Conservation (phyloP, 2,797 vertebrate genomes). For the Periparus ater region DNA sequence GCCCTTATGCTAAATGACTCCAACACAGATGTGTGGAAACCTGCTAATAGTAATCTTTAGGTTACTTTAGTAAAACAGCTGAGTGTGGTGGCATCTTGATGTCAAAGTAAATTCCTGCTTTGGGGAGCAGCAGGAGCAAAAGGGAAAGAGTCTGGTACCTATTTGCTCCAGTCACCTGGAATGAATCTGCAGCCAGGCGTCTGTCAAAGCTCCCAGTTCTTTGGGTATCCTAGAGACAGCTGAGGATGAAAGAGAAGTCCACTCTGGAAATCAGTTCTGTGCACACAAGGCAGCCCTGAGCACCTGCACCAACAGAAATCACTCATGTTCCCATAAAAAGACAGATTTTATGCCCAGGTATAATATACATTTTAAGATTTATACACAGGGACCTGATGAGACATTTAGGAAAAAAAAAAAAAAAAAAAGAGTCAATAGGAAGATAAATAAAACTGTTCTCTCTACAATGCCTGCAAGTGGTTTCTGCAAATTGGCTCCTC, state of each 20-base stretch:
- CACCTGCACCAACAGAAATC: not conserved
- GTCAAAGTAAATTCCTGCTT: not conserved
- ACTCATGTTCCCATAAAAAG: not conserved
- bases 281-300: not conserved
- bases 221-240: not conserved
- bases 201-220: not conserved
- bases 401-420: not conserved
- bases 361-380: not conserved
- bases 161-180: not conserved
- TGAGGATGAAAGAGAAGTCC: not conserved
- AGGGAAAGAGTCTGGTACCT: not conserved
- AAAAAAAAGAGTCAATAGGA: not conserved
- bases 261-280: not conserved
- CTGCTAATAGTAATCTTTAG: not conserved
- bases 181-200: not conserved
- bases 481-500: not conserved
- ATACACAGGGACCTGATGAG: not conserved
- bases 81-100: not conserved
- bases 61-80: not conserved
- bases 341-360: not conserved
- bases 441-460: not conserved
- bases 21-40: not conserved
- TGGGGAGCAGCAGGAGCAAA: not conserved
- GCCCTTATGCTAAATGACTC: not conserved
- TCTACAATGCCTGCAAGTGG: rapidly evolving